Evolutionary conservation across 2,113 vertebrate species (phyloP).

Genomic region (Paraplagusia blochii): DNA sequence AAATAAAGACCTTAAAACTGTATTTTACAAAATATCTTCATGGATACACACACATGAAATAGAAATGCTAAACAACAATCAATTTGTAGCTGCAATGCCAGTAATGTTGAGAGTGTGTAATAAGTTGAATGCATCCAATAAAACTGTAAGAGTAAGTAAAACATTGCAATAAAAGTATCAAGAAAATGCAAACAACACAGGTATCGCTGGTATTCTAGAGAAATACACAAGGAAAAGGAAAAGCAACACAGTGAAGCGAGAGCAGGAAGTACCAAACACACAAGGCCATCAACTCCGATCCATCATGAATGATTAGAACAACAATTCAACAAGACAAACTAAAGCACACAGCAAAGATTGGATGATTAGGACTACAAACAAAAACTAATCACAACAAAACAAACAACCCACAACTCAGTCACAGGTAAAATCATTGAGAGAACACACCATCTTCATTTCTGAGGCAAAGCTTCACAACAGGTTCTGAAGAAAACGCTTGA

Average conservation of each 20-base stretch:
- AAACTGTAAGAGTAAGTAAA: no score
- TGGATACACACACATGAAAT: no score
- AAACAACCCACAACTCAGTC: conserved; percentile 3
- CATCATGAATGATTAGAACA: neutral
- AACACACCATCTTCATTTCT: neutral
- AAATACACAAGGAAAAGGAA: neutral
- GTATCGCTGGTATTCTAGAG: neutral
- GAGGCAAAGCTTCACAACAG: conserved; percentile 28
- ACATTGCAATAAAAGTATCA: no score
- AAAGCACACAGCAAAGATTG: conserved; percentile 4
- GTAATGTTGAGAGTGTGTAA: no score
- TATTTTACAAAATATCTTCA: no score
- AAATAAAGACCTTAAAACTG: no score
- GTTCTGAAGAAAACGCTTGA: neutral
- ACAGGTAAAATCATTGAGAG: conserved; percentile 7
- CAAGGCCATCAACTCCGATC: neutral
- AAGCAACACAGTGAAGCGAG: conserved; percentile 11
- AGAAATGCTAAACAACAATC: no score
- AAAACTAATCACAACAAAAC: neutral
- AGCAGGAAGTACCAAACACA: conserved; percentile 11
- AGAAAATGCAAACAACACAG: no score
- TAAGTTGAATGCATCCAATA: no score
- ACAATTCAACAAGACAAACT: conserved; percentile 1
- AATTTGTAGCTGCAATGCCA: no score
- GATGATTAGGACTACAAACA: conserved; percentile 2